Evolutionary conservation across 2,113 vertebrate species (phyloP), one percentile per base, ranked within the genome.

Genomic region (Panthera leo): DNA sequence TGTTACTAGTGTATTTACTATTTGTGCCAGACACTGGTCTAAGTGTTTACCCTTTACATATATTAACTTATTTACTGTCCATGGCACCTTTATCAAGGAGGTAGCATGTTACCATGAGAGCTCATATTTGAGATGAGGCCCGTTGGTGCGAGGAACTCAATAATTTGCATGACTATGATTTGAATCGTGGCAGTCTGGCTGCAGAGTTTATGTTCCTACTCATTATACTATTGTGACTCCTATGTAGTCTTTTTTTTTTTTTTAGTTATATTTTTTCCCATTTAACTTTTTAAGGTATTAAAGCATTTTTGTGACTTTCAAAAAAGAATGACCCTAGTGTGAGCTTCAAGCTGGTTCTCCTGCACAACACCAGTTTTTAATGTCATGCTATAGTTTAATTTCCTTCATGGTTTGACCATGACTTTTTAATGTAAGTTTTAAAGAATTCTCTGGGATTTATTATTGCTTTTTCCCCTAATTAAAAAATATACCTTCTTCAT

Each of bases 211-310:
- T 89, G 34, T 29, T 94, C 48, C 42, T 88, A n/a, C 63, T 85
- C 58, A 94, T 90, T 73, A 48, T 7, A 83, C 51, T 79, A 6
- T 82, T 95, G 48, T 94, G 27, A 92, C 15, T 65, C 31, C 4
- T 80, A 10, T 76, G 61, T 68, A 70, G 67, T 58, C 68, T 78
- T 85, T 75, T 85, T 70, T 84, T n/a, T 84, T 79, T 85, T 53
- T 83, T 84, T 85, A 61, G 42, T 91, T 70, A 36, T 48, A 5
- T 73, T 82, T 86, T 90, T 67, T 68, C 68, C 48, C 63, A 76
- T 53, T 93, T 93, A 87, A 67, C 45, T 85, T 94, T 95, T 90
- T 91, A 88, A 93, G 55, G 15, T 78, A 21, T 65, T 78, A 71
- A 36, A 83, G 67, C 19, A 8, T 68, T 95, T 84, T 29, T 85